Percentiles rank a stretch among this genome's conserved stretches.
Evolutionary conservation across 2,888 invertebrate genomes (phyloP).

Genomic region (Synergus gifuensis): DNA sequence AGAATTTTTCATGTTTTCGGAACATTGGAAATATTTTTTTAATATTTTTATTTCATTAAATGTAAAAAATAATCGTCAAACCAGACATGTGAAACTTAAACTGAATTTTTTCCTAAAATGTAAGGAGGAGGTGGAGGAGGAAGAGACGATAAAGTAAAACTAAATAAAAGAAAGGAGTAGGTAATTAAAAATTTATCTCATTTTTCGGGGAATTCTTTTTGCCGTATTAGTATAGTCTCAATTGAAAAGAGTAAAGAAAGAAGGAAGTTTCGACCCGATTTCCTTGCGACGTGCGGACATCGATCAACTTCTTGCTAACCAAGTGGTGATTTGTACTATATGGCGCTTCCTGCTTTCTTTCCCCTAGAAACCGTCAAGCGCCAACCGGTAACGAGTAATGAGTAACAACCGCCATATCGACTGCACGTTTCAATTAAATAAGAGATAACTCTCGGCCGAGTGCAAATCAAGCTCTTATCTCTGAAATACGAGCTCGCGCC

Average conservation of each 20-base stretch:
- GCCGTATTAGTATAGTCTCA: background rate
- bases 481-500: constrained; percentile 34
- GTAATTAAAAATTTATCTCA: background rate
- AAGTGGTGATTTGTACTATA: constrained; percentile 41
- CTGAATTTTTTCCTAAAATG: background rate
- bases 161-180: background rate
- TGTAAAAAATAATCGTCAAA: too few relatives aligned
- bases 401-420: constrained; percentile 17
- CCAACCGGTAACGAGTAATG: constrained; percentile 48
- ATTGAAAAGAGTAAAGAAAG: constrained; percentile 11
- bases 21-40: too few relatives aligned
- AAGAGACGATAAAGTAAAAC: background rate
- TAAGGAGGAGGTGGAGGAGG: background rate
- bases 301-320: constrained; percentile 41
- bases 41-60: too few relatives aligned
- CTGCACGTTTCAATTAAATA: constrained; percentile 20
- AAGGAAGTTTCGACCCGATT: constrained; percentile 39
- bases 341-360: constrained; percentile 49
- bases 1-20: too few relatives aligned
- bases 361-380: constrained; percentile 43
- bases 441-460: constrained; percentile 32
- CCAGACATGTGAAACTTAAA: too few relatives aligned
- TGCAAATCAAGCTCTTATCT: constrained; percentile 38
- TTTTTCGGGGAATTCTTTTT: background rate
- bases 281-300: constrained; percentile 20